Percentiles rank a stretch among this genome's conserved stretches.
Evolutionary conservation across 2,113 vertebrate species (phyloP).

Genomic region (Eulemur rufifrons): DNA sequence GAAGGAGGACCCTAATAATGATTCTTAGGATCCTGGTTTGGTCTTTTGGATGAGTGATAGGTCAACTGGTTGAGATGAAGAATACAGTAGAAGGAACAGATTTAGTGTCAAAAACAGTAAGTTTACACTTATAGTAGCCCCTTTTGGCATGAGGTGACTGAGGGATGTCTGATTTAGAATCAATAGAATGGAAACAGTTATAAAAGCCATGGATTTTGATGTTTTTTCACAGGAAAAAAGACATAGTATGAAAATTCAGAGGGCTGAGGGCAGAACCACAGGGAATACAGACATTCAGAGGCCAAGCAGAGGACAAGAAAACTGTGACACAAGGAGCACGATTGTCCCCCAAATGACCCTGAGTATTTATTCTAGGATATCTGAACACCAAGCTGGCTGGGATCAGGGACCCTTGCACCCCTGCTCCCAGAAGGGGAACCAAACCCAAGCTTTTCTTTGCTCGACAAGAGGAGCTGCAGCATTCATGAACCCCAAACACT

Average conservation of each 20-base stretch:
- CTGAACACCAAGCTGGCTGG: neutral
- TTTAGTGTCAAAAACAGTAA: neutral
- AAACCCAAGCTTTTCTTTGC: neutral
- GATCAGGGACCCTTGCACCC: neutral
- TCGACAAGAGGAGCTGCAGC: neutral
- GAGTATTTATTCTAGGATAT: neutral
- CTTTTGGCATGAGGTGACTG: neutral
- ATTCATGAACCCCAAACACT: neutral
- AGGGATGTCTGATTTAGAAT: neutral
- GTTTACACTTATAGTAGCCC: neutral
- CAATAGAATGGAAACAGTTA: neutral
- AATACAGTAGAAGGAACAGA: neutral
- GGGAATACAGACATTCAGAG: neutral
- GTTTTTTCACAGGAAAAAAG: neutral
- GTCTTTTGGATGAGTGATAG: neutral
- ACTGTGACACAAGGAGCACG: neutral
- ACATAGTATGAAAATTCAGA: neutral
- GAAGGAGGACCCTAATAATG: neutral
- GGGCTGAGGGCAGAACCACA: neutral
- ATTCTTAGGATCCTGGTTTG: neutral
- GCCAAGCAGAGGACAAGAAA: neutral
- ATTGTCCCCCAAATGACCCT: neutral
- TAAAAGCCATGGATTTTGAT: neutral
- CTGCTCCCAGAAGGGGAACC: neutral
- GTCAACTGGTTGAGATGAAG: neutral